These are phyloP conservation scores for Eucriotettix oculatus DNA, from an alignment of 2,888 invertebrate genomes.

Conservation along the genomic window DNA sequence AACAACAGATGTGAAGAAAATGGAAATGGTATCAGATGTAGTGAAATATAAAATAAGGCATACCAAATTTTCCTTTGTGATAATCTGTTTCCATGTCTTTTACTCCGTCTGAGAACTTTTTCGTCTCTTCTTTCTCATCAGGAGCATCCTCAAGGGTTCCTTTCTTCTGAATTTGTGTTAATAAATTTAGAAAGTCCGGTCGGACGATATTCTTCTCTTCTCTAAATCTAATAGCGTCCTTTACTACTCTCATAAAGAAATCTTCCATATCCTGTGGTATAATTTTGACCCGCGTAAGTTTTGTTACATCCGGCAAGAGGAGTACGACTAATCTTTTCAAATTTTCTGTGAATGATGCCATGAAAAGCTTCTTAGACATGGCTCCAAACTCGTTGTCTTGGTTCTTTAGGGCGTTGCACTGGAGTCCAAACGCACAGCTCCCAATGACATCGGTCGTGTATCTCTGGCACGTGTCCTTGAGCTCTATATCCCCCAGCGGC, in stretches of 20 bases:
- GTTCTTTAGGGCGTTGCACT: conserved; percentile 26
- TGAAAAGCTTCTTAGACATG: conserved; percentile 23
- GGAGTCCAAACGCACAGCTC: conserved; percentile 30
- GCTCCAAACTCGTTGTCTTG: conserved; percentile 24
- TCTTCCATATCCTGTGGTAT: conserved; percentile 17
- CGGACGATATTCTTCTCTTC: conserved; percentile 15
- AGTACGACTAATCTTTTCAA: conserved; percentile 20
- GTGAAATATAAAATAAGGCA: too few species aligned
- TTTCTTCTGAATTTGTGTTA: conserved; percentile 32
- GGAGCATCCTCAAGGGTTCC: conserved; percentile 16
- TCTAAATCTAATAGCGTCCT: conserved; percentile 17
- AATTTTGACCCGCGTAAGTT: not conserved
- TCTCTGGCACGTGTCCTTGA: conserved; percentile 24
- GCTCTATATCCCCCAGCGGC: conserved; percentile 18
- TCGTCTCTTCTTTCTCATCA: too few species aligned
- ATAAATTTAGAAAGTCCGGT: conserved; percentile 35
- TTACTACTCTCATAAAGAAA: conserved; percentile 26
- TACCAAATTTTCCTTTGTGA: too few species aligned
- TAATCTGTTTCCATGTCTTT: too few species aligned
- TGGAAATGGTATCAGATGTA: too few species aligned
- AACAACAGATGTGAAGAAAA: too few species aligned
- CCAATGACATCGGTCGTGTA: conserved; percentile 33
- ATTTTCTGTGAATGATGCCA: conserved; percentile 13
- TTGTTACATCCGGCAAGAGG: too few species aligned
- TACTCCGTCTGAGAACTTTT: too few species aligned